Conservation (phyloP, 2,797 vertebrate genomes). For the Scolopax rusticola region DNA sequence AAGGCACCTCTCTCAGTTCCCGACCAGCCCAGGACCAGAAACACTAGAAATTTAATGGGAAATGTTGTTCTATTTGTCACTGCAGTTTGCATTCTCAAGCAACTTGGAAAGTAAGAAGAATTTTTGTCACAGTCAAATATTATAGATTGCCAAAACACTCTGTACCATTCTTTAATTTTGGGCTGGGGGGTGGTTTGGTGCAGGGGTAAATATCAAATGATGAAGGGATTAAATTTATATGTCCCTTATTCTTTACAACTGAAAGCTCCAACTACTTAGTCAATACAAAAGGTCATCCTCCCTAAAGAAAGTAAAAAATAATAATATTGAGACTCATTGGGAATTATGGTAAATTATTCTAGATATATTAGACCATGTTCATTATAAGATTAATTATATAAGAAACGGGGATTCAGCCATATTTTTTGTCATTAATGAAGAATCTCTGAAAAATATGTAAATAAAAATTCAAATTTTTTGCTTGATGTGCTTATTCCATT, state of each 20-base stretch:
- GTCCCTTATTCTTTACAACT: not conserved
- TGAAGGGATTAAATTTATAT: not conserved
- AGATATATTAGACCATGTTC: not conserved
- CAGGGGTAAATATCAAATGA: not conserved
- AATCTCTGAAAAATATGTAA: not conserved
- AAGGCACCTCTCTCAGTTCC: not conserved
- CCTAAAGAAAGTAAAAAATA: not conserved
- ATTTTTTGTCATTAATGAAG: not conserved
- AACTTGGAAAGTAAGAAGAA: not conserved
- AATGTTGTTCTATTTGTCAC: not conserved
- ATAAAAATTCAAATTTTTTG: slow-evolving; percentile 10
- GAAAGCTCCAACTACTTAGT: not conserved
- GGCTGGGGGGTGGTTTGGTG: not conserved
- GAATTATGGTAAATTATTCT: not conserved
- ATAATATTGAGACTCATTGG: not conserved
- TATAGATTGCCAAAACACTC: not conserved
- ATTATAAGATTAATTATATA: not conserved
- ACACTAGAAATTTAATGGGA: not conserved
- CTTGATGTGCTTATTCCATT: not conserved
- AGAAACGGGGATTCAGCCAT: not conserved
- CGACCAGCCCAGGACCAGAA: not conserved
- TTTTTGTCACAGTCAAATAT: not conserved
- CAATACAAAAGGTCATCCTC: not conserved
- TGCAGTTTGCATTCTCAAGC: not conserved
- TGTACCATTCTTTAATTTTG: not conserved